Conservation (phyloP, 2,797 vertebrate genomes). For the Acanthurus lineatus region DNA sequence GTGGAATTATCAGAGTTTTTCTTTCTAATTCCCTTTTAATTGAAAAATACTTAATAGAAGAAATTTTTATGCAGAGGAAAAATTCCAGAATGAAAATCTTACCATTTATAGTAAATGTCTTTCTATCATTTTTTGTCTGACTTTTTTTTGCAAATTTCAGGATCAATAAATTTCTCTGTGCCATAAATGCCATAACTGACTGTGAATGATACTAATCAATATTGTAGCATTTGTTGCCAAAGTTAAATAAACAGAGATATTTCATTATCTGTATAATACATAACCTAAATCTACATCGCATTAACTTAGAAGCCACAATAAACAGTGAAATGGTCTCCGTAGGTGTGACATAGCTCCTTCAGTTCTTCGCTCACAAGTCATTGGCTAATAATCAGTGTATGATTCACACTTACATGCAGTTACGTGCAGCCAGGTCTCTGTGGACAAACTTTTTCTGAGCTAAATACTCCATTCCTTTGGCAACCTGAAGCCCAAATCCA, state of each 20-base stretch:
- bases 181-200: not conserved
- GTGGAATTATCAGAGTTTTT: too few relatives aligned
- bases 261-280: not conserved
- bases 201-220: not conserved
- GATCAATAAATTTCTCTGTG: not conserved
- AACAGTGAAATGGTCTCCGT: not conserved
- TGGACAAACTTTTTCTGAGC: constrained; percentile 96
- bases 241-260: not conserved
- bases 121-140: not conserved
- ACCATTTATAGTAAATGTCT: not conserved
- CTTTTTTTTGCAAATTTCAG: not conserved
- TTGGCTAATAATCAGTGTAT: constrained; percentile 5
- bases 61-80: too few relatives aligned
- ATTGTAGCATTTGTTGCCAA: not conserved
- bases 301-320: not conserved
- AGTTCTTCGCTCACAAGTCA: constrained; percentile 8
- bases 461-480: constrained; percentile 96
- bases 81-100: not conserved
- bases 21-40: too few relatives aligned
- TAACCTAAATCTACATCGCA: too few relatives aligned
- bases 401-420: constrained; percentile 94
- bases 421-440: constrained; percentile 96
- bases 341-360: not conserved
- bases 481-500: constrained; percentile 96
- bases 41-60: not conserved